phyloP scores from a whole-genome alignment of 2,113 vertebrate species.

The Saguinus midas region DNA sequence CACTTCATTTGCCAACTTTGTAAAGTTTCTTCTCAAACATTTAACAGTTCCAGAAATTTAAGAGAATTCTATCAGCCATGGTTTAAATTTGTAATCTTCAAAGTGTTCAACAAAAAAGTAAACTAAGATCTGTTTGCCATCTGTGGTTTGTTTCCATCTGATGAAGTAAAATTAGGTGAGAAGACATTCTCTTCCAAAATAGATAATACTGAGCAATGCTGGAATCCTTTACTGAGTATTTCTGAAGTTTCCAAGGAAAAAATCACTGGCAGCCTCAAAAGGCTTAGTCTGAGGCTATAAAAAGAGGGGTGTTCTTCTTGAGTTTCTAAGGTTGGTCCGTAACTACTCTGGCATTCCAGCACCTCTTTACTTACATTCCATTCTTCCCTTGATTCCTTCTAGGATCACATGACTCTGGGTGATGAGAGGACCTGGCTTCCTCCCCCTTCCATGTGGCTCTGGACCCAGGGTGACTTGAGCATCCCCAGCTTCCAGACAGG shows the following conservation, averaged over 20 bases:
- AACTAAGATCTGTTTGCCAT: neutral
- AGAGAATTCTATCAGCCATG: neutral
- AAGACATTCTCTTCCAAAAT: neutral
- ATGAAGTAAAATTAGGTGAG: neutral
- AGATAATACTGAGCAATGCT: neutral
- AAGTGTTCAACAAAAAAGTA: neutral
- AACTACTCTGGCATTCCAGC: too few relatives aligned
- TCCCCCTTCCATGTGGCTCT: neutral
- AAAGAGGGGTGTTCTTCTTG: neutral
- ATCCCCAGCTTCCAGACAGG: neutral
- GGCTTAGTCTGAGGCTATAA: neutral
- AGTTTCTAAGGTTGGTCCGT: neutral
- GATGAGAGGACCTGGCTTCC: too few relatives aligned
- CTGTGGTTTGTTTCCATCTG: neutral
- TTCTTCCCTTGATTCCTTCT: neutral
- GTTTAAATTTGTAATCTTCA: neutral
- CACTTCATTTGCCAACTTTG: neutral
- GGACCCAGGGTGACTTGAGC: neutral
- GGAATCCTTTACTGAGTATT: neutral
- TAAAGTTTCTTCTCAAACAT: neutral
- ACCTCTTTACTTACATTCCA: neutral
- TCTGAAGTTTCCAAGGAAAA: neutral
- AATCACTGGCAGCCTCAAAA: neutral
- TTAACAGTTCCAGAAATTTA: neutral
- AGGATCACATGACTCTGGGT: neutral